phyloP scores from a whole-genome alignment of 2,888 invertebrate species.

The Meiosimyza platycephala region DNA sequence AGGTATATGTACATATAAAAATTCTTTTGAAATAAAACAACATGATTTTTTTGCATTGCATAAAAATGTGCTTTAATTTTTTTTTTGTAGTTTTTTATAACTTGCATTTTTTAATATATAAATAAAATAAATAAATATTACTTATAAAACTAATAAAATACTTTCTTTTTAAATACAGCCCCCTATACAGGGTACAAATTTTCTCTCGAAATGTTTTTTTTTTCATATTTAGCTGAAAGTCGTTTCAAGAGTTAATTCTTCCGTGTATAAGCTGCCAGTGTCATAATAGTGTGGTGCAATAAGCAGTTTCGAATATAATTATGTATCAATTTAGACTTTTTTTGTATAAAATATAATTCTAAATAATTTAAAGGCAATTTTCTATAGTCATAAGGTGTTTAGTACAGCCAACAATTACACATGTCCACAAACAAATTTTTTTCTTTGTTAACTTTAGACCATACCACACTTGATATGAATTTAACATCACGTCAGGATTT shows the following conservation, averaged over 20 bases:
- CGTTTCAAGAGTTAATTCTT: too few relatives aligned
- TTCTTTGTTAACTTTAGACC: too few relatives aligned
- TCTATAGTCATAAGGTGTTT: neutral
- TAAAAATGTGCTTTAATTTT: constrained; percentile 35
- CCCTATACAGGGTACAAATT: too few relatives aligned
- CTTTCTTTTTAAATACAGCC: too few relatives aligned
- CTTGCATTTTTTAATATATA: constrained; percentile 19
- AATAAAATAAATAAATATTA: constrained; percentile 36
- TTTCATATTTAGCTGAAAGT: too few relatives aligned
- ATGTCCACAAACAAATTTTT: too few relatives aligned
- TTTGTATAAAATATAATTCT: constrained; percentile 14
- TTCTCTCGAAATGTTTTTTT: too few relatives aligned
- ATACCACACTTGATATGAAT: too few relatives aligned
- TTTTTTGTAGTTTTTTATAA: constrained; percentile 32
- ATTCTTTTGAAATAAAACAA: constrained; percentile 30
- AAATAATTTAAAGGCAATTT: constrained; percentile 22
- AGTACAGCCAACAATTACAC: neutral
- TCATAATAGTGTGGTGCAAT: too few relatives aligned
- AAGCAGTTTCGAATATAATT: too few relatives aligned
- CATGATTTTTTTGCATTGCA: constrained; percentile 27
- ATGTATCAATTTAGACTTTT: neutral
- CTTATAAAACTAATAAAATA: constrained; percentile 33
- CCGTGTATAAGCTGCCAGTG: too few relatives aligned
- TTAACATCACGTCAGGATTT: too few relatives aligned
- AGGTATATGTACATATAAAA: neutral